Base-by-base conservation (phyloP, 2,888 invertebrate species). In the Metopia argyrocephala region DNA sequence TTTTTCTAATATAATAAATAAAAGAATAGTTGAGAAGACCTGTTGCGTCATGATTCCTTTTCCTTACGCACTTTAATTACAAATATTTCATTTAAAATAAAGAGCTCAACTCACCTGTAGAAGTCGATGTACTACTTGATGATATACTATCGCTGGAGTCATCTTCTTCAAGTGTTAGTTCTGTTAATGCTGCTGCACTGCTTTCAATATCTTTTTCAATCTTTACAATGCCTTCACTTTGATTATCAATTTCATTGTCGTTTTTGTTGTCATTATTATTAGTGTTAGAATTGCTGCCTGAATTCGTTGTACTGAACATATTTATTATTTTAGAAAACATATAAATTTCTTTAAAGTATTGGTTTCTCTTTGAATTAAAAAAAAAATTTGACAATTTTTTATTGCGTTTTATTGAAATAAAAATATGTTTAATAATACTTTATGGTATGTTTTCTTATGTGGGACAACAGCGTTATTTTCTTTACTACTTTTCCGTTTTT, bases 401-500 rank as follows among this genome's bases (percentile, higher is more conserved):
- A 38, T 38, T 38, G 38, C 38, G 38, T 38, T 38, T 38, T 38
- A 38, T 4, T n/a, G 4, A 38, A 38, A 38, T 12, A 38, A 12
- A 12, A 12, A 12, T 15, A 46, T 38, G 3, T 70, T 6, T 20
- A 25, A 66, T 7, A 9, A 57, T 38, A 38, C 9, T 28, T 12
- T 46, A 50, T 38, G 59, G 20, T 9, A 23, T 27, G 5, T 5
- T 54, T 48, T 48, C 38, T 9, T 50, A 45, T 54, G 70, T 25
- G 48, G 57, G 6, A 2, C 38, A 38, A n/a, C n/a, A n/a, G n/a
- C n/a, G n/a, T 15, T 50, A 45, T 64, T 66, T 73, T 46, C 27
- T 48, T 54, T 46, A 28, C 20, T 57, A 27, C 54, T 61, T 68
- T 38, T 79, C 74, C 69, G 69, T 59, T 65, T 38, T 74, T 76